Evolutionary conservation across 2,888 invertebrate species (phyloP).

Genomic region (Lasioglossum vierecki): DNA sequence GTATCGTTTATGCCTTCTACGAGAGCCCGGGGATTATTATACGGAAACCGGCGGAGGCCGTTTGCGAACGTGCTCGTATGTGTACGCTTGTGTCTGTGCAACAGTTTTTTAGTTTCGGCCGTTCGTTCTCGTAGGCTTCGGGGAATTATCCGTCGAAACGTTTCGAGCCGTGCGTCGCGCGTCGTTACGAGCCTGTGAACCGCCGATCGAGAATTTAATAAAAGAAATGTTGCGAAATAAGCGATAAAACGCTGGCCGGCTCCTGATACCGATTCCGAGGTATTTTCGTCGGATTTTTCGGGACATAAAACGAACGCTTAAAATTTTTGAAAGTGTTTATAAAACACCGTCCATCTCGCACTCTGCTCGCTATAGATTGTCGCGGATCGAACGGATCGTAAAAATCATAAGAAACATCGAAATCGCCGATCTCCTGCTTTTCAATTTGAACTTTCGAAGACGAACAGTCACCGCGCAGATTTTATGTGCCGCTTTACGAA

Average conservation of each 20-base stretch:
- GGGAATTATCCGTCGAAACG: neutral
- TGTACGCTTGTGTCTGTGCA: neutral
- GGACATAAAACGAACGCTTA: neutral
- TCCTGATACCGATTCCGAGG: neutral
- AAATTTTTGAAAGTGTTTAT: neutral
- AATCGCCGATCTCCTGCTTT: neutral
- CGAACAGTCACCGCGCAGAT: neutral
- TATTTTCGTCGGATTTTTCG: neutral
- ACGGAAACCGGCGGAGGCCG: neutral
- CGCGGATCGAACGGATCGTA: neutral
- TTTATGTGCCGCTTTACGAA: neutral
- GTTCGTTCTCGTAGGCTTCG: conserved; percentile 2
- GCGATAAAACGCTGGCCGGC: neutral
- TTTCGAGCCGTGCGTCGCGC: neutral
- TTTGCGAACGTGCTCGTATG: neutral
- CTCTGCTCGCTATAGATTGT: neutral
- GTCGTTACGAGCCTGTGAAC: neutral
- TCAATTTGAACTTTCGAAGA: neutral
- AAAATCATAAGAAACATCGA: neutral
- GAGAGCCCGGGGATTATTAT: neutral
- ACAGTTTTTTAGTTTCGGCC: neutral
- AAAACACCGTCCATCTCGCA: neutral
- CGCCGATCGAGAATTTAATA: neutral
- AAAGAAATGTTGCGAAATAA: conserved; percentile 1
- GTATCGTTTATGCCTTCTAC: neutral